Percentiles rank a stretch among this genome's conserved stretches.
Evolutionary conservation across 2,113 vertebrate species (phyloP).

Genomic region (Cariama cristata): DNA sequence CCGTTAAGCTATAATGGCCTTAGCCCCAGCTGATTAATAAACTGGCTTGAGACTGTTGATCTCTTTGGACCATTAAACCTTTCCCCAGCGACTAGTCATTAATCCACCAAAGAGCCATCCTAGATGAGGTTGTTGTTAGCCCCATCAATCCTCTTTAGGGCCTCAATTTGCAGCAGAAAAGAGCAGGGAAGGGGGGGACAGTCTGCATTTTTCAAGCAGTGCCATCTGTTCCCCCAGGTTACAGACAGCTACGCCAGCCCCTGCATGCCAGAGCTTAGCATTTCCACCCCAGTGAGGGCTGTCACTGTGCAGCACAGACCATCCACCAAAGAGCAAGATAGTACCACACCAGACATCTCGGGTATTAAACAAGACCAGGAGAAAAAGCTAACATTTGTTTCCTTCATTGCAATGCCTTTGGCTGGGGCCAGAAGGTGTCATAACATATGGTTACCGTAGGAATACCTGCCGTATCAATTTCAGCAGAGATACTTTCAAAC

Average conservation of each 20-base stretch:
- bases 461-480: background rate
- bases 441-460: accelerated
- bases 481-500: background rate
- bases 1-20: background rate
- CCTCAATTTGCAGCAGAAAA: slow-evolving; percentile 15
- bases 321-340: background rate
- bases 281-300: background rate
- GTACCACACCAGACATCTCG: background rate
- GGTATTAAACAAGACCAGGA: background rate
- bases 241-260: background rate
- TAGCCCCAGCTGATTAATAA: slow-evolving; percentile 49
- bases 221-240: background rate
- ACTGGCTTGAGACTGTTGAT: slow-evolving; percentile 47
- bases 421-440: background rate
- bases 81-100: background rate
- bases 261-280: background rate
- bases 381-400: background rate
- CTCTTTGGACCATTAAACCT: slow-evolving; percentile 58
- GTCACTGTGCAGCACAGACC: background rate
- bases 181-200: background rate
- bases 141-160: slow-evolving; percentile 52
- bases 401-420: background rate
- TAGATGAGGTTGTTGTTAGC: slow-evolving; percentile 36
- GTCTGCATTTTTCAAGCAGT: background rate
- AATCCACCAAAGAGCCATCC: slow-evolving; percentile 20